Conservation (phyloP, 2,113 vertebrate species). For the Panthera uncia region DNA sequence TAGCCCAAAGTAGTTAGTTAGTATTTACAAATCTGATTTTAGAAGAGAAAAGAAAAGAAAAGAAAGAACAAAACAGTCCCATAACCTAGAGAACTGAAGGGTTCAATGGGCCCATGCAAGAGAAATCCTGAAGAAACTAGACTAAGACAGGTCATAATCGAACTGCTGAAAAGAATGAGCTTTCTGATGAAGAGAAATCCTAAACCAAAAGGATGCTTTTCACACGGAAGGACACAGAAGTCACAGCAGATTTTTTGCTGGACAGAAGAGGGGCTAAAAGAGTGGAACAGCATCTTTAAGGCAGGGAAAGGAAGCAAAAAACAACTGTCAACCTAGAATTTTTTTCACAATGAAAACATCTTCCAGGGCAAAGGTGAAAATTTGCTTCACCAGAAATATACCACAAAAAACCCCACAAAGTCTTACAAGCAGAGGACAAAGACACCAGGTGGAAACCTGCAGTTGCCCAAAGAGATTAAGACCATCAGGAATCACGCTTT, state of each 20-base stretch:
- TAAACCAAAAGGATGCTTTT: neutral
- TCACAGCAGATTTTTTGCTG: neutral
- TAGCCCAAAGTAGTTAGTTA: neutral
- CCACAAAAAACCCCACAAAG: neutral
- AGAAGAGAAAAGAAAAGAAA: neutral
- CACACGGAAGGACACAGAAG: neutral
- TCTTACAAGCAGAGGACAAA: no score
- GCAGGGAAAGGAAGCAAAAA: neutral
- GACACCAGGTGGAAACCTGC: neutral
- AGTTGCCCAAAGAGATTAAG: neutral
- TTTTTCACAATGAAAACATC: neutral
- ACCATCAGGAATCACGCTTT: neutral
- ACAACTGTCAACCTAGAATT: neutral
- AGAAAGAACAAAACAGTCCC: neutral
- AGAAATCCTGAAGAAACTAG: neutral
- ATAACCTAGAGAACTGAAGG: neutral
- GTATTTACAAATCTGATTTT: neutral
- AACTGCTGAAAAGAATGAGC: neutral
- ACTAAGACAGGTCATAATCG: neutral
- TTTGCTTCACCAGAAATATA: neutral
- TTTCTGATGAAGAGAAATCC: neutral
- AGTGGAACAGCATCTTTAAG: neutral
- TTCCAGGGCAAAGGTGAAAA: neutral
- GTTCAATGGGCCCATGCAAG: neutral
- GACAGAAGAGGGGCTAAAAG: neutral